Conservation (phyloP, 2,888 invertebrate species). For the Altica lythri region DNA sequence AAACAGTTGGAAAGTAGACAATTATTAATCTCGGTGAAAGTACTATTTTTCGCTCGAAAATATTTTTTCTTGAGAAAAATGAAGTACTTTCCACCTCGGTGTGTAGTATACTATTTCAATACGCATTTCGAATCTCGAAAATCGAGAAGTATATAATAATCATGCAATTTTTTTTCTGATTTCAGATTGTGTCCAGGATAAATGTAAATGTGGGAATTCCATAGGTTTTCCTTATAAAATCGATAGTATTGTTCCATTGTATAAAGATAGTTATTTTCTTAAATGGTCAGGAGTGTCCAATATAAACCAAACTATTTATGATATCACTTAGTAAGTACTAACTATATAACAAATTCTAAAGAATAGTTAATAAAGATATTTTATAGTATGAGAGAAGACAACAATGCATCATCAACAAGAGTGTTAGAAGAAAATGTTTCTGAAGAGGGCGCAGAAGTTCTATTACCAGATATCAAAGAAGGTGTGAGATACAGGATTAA, state of each 20-base stretch:
- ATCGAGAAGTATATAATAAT: too few relatives aligned
- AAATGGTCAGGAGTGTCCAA: conserved; percentile 26
- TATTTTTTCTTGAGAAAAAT: too few relatives aligned
- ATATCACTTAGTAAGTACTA: conserved; percentile 35
- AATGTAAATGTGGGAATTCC: conserved; percentile 28
- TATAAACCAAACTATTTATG: conserved; percentile 25
- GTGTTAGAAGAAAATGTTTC: conserved; percentile 14
- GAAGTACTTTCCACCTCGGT: too few relatives aligned
- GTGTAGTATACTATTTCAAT: too few relatives aligned
- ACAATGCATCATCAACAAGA: conserved; percentile 22
- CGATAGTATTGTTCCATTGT: conserved; percentile 12
- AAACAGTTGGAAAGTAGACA: too few relatives aligned
- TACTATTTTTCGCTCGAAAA: neutral
- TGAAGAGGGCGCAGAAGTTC: conserved; percentile 24
- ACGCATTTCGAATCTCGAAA: neutral
- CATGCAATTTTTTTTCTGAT: too few relatives aligned
- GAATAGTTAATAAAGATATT: neutral
- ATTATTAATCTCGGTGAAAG: too few relatives aligned
- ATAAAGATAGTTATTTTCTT: conserved; percentile 24
- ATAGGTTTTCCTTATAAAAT: conserved; percentile 29
- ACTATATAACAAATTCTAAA: neutral
- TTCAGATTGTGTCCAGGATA: conserved; percentile 36
- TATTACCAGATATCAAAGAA: conserved; percentile 28
- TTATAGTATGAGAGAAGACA: conserved; percentile 27
- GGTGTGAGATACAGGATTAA: conserved; percentile 27